Evolutionary conservation across 2,888 invertebrate species (phyloP), one percentile per base, ranked within the genome.

Genomic region (Cataglyphis albicans): DNA sequence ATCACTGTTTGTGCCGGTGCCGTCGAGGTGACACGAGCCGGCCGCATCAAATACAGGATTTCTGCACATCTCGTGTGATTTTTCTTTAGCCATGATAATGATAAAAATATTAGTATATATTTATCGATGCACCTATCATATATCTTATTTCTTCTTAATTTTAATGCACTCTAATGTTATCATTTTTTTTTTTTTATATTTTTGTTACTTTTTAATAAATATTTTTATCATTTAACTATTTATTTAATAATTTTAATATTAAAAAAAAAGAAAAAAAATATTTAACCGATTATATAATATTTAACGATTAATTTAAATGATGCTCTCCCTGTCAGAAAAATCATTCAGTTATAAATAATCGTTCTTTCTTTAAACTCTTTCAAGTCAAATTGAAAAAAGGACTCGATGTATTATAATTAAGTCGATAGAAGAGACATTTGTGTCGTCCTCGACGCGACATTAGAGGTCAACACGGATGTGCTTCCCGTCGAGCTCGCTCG

Each of bases 1-100:
- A 91, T 87, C 87, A 87, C 87, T 80, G 80, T 52, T 82, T 74
- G 61, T 21, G 21, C 64, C 29, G n/a, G 29, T 65, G 73, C 2
- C 75, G 6, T 41, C 41, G 41, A 32, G 55, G 6, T 29, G 78
- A 78, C 78, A 78, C 76, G 32, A 70, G 32, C 32, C 41, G 29
- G 6, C 38, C 35, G 57, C 41, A 21, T 35, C 41, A 57, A 70
- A 70, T 44, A 44, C 25, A 21, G 57, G 15, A 44, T 70, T 57
- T 12, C 35, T 41, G 32, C 18, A 59, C 32, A 57, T 18, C 57
- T 15, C 44, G 32, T 18, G 21, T 7, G 57, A 78, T 70, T 35
- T 6, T 29, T 25, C 3, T 35, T 35, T 59, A 78, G 41, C 44
- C 32, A 41, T 32, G 41, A 57, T 80, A 78, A 78, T 78, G 44